A percentile compares a stretch with the other conserved stretches of the same genome.
Evolutionary conservation across 2,888 invertebrate species (phyloP).

Genomic region (Tiliacea aurago): DNA sequence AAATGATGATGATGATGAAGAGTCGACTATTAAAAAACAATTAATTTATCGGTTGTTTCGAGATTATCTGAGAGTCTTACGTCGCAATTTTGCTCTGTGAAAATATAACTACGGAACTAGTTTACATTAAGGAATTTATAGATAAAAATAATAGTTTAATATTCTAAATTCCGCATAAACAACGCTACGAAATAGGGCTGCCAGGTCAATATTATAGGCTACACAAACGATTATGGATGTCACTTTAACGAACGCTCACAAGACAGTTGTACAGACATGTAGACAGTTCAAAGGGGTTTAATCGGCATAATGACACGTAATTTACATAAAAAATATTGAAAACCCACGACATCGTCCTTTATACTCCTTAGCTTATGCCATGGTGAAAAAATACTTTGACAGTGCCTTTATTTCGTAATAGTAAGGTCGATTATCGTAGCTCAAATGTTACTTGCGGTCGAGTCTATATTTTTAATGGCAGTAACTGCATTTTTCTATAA

Average conservation of each 20-base stretch:
- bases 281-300: slow-evolving; percentile 54
- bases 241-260: slow-evolving; percentile 32
- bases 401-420: background rate
- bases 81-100: background rate
- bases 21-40: background rate
- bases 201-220: slow-evolving; percentile 28
- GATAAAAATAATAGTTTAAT: background rate
- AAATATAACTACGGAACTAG: background rate
- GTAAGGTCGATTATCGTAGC: background rate
- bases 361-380: background rate
- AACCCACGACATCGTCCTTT: slow-evolving; percentile 10
- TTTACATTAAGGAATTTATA: background rate
- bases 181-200: slow-evolving; percentile 10
- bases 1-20: no score
- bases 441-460: background rate
- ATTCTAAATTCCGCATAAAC: background rate
- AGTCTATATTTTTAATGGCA: background rate
- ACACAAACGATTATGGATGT: slow-evolving; percentile 34
- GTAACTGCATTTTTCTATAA: background rate
- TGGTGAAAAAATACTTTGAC: background rate
- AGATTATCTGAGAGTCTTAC: background rate
- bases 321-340: slow-evolving; percentile 67
- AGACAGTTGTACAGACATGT: slow-evolving; percentile 21
- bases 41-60: background rate
- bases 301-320: slow-evolving; percentile 61